Percentiles rank a stretch among this genome's conserved stretches.
Evolutionary conservation across 2,797 vertebrate species (phyloP).

Genomic region (Pangasius larnaudii): DNA sequence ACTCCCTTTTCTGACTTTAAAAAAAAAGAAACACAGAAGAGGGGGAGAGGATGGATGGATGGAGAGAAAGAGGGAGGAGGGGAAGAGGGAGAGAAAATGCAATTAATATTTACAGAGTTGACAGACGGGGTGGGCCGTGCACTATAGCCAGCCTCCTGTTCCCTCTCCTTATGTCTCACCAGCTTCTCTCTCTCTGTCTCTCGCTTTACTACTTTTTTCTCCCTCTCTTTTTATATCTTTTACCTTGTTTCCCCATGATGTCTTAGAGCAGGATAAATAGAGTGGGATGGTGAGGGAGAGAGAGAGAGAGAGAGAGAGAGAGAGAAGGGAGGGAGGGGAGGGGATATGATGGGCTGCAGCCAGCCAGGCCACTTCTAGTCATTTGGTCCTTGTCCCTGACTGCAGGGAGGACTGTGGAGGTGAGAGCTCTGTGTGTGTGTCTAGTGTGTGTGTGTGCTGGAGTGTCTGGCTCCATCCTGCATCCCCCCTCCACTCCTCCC

Average conservation of each 20-base stretch:
- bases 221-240: conserved; percentile 17
- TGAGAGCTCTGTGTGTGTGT: conserved; percentile 66
- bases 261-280: conserved; percentile 36
- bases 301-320: conserved; percentile 29
- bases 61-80: conserved; percentile 27
- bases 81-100: conserved; percentile 76
- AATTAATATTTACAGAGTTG: conserved; percentile 99
- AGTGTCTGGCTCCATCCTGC: conserved; percentile 55
- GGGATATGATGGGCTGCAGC: conserved; percentile 75
- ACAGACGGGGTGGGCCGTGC: conserved; percentile 87
- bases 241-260: conserved; percentile 14
- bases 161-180: conserved; percentile 47
- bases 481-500: conserved; percentile 27
- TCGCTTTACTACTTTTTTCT: conserved; percentile 49
- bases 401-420: conserved; percentile 61
- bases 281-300: not conserved
- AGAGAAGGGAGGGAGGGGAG: conserved; percentile 60
- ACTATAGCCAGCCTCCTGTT: conserved; percentile 70
- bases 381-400: conserved; percentile 68
- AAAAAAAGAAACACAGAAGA: conserved; percentile 47
- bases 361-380: conserved; percentile 74
- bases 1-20: conserved; percentile 94
- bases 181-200: conserved; percentile 52
- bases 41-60: conserved; percentile 61
- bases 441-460: conserved; percentile 66